Base-by-base conservation (phyloP, 2,797 vertebrate species). In the Ceyx erithaca region DNA sequence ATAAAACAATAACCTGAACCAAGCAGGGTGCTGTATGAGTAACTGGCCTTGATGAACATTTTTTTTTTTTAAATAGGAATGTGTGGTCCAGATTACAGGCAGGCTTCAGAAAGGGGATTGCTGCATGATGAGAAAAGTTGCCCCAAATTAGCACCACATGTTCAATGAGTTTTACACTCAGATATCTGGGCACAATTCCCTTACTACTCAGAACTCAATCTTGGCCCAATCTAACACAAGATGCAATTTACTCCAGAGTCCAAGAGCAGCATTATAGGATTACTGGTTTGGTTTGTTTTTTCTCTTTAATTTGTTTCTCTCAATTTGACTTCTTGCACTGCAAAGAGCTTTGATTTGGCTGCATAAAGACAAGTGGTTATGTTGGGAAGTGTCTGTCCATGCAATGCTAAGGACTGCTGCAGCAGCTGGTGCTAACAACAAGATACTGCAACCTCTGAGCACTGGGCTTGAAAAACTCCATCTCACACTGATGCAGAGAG, bases 1-100 rank as follows among this genome's bases (percentile, higher is more conserved):
- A 87, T 72, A 86, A 87, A 94, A 63, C 57, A 81, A 21, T 75
- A 89, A 59, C 40, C 49, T 77, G 31, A 86, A 49, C 21, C 19
- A 72, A 78, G 73, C 30, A 85, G 30, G 17, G 12, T 30, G 26
- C 28, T 76, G 2, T 43, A 31, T 23, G 45, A 58, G 58, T 67
- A 80, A 67, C 4, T 26, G 48, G 40, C 80, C 66, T 77, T 77
- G 33, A 51, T 43, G 63, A 1, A n/a, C 3, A 25, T 40, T 70
- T 91, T 37, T 37, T 13, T 12, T 81, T 78, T 73, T 76, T 40
- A 90, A 89, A 63, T 23, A 73, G 35, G 49, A 37, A 73, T 6
- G 3, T 64, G 58, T 0, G 1, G 48, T 43, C 64, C 30, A 46
- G 45, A 40, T 25, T 62, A 75, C 10, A 21, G 26, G 31, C 55